Conservation (phyloP, 1,140 invertebrate genomes). For the Meteorus sp. region DNA sequence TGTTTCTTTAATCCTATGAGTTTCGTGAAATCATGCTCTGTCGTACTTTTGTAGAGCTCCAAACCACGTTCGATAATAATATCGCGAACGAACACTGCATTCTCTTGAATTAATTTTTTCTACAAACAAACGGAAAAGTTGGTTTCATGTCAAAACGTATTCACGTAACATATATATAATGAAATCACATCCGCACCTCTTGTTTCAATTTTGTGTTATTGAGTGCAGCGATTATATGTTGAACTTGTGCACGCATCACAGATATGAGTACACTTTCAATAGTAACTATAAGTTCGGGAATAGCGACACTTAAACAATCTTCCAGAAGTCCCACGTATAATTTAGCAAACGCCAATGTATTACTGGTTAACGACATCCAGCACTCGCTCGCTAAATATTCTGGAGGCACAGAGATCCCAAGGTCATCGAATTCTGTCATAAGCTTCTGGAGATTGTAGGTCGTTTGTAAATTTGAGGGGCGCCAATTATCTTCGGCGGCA, state of each 20-base stretch:
- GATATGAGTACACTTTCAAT: slow-evolving; percentile 67
- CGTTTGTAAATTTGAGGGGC: slow-evolving; percentile 68
- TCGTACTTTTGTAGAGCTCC: slow-evolving; percentile 51
- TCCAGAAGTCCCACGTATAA: slow-evolving; percentile 68
- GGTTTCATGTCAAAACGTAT: slow-evolving; percentile 7
- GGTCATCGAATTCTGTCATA: slow-evolving; percentile 55
- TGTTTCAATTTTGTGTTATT: slow-evolving; percentile 61
- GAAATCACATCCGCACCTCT: slow-evolving; percentile 56
- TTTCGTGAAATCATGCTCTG: slow-evolving; percentile 46
- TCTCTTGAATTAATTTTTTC: slow-evolving; percentile 51
- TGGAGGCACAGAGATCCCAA: slow-evolving; percentile 49
- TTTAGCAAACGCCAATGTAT: slow-evolving; percentile 72
- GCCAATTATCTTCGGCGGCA: slow-evolving; percentile 72
- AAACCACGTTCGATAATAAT: slow-evolving; percentile 46
- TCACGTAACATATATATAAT: slow-evolving; percentile 16
- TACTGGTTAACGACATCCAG: slow-evolving; percentile 71
- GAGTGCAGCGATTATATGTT: slow-evolving; percentile 65
- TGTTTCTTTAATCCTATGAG: slow-evolving; percentile 46
- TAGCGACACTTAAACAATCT: slow-evolving; percentile 70
- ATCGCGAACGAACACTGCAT: slow-evolving; percentile 46
- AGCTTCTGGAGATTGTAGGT: slow-evolving; percentile 59
- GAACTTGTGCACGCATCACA: slow-evolving; percentile 69
- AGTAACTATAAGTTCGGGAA: slow-evolving; percentile 65
- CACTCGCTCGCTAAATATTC: slow-evolving; percentile 62
- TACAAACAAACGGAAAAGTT: slow-evolving; percentile 27